Percentiles rank a stretch among this genome's conserved stretches.
Conservation (phyloP, 2,888 invertebrate species). For the Eupithecia pulchellata region DNA sequence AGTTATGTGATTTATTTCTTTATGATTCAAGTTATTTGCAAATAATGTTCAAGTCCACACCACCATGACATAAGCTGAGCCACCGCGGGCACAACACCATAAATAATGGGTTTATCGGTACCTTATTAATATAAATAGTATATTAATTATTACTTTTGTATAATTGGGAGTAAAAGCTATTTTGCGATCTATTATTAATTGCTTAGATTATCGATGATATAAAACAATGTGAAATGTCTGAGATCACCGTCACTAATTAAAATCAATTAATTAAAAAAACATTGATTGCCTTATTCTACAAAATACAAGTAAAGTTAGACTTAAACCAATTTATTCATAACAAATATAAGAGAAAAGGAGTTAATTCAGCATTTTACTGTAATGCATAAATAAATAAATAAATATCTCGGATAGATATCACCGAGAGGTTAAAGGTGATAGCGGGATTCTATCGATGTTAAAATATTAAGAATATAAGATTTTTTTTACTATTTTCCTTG, state of each 20-base stretch:
- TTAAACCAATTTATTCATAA: too few relatives aligned
- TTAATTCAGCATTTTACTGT: too few relatives aligned
- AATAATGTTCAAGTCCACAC: slow-evolving; percentile 17
- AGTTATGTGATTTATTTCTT: background rate
- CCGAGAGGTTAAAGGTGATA: too few relatives aligned
- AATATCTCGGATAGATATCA: too few relatives aligned
- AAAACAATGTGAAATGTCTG: slow-evolving; percentile 2
- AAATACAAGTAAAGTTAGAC: too few relatives aligned
- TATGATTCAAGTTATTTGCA: background rate
- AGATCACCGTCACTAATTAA: background rate
- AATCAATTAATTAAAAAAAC: too few relatives aligned
- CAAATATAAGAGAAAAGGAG: too few relatives aligned
- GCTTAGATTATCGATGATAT: slow-evolving; percentile 23
- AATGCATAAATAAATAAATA: too few relatives aligned
- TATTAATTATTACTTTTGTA: slow-evolving; percentile 35
- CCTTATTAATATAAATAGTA: slow-evolving; percentile 38
- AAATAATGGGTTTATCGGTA: slow-evolving; percentile 38
- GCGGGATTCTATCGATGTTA: too few relatives aligned
- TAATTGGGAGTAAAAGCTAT: slow-evolving; percentile 34
- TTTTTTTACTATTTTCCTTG: too few relatives aligned
- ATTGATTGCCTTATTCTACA: too few relatives aligned
- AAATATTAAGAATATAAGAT: too few relatives aligned
- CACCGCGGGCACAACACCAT: slow-evolving; percentile 32
- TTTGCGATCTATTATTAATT: slow-evolving; percentile 36
- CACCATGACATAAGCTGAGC: slow-evolving; percentile 36